These are phyloP conservation scores for Diachrysia chrysitis DNA, from an alignment of 2,888 invertebrate genomes.

Conservation along the genomic window DNA sequence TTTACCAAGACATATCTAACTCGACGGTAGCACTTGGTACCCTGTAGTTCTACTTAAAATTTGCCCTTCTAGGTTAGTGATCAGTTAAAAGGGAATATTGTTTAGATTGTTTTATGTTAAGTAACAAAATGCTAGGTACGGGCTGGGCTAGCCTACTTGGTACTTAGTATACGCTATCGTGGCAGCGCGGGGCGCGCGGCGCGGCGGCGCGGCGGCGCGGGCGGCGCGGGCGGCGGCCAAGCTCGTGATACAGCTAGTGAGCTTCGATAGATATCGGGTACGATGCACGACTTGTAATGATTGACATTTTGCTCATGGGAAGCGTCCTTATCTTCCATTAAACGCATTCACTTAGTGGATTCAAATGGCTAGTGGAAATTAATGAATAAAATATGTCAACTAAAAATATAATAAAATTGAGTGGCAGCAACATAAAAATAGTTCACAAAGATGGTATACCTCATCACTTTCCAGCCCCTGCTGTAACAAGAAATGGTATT, in stretches of 20 bases:
- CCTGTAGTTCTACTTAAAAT: conserved; percentile 24
- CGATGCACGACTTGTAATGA: conserved; percentile 79
- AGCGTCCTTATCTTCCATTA: conserved; percentile 88
- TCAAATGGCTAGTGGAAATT: conserved; percentile 86
- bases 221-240: conserved; percentile 60
- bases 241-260: conserved; percentile 82
- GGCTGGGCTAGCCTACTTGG: conserved; percentile 40
- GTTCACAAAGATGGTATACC: conserved; percentile 92
- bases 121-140: conserved; percentile 42
- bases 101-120: conserved; percentile 15
- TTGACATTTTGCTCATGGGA: conserved; percentile 83
- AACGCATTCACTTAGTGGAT: conserved; percentile 84
- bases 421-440: conserved; percentile 89
- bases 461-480: conserved; percentile 98
- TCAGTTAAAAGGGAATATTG: conserved; percentile 19
- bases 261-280: conserved; percentile 73
- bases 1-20: conserved; percentile 59
- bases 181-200: conserved; percentile 7
- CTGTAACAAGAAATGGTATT: conserved; percentile 92
- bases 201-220: conserved; percentile 20
- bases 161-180: conserved; percentile 24
- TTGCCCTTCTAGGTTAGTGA: conserved; percentile 20
- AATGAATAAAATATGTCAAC: conserved; percentile 86
- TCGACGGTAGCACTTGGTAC: conserved; percentile 44
- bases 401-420: conserved; percentile 86